Evolutionary conservation across 2,888 invertebrate genomes (phyloP).

Genomic region (Acanthacorydalis orientalis): DNA sequence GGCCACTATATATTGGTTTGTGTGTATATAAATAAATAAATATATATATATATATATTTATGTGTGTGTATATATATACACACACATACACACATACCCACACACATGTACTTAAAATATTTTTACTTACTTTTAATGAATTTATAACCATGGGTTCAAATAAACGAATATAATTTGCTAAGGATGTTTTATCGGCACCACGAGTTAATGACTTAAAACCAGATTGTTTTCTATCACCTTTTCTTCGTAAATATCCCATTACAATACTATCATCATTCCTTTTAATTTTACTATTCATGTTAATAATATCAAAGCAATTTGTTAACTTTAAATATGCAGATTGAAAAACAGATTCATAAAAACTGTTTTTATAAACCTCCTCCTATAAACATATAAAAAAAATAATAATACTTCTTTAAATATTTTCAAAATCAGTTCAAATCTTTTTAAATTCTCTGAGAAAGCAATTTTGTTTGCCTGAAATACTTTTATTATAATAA

Average conservation of each 20-base stretch:
- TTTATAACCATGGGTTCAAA: constrained; percentile 94
- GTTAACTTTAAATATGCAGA: constrained; percentile 21
- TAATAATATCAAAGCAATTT: constrained; percentile 17
- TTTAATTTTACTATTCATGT: constrained; percentile 19
- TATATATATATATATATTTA: too few species aligned
- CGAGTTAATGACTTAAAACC: constrained; percentile 28
- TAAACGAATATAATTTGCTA: constrained; percentile 71
- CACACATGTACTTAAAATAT: neutral
- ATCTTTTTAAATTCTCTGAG: neutral
- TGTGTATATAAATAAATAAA: too few species aligned
- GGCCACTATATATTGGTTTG: too few species aligned
- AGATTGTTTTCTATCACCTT: constrained; percentile 19
- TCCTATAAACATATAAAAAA: neutral
- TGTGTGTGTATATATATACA: too few species aligned
- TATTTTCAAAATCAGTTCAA: too few species aligned
- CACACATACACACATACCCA: too few species aligned
- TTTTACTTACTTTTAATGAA: constrained; percentile 52
- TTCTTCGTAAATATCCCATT: constrained; percentile 28
- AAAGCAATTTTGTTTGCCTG: neutral
- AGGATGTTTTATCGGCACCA: constrained; percentile 34
- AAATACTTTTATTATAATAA: too few species aligned
- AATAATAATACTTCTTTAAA: neutral
- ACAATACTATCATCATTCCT: constrained; percentile 22
- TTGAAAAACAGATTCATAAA: constrained; percentile 25
- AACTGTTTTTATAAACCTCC: constrained; percentile 13